A percentile compares a stretch with the other conserved stretches of the same genome.
phyloP scores from a whole-genome alignment of 2,888 invertebrate genomes.

The Mythimna impura region DNA sequence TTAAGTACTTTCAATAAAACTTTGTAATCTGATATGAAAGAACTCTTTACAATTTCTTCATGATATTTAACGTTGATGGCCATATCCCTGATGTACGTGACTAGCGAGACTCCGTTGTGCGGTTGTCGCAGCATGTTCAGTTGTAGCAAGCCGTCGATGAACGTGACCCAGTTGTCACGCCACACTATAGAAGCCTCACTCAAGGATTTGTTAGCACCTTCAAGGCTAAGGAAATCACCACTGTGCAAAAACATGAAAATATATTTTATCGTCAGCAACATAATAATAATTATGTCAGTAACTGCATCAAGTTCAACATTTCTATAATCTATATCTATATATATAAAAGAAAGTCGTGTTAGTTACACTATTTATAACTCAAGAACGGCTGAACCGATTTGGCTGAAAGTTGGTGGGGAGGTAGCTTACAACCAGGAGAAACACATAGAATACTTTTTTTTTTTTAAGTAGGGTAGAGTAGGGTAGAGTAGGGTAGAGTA shows the following conservation, averaged over 20 bases:
- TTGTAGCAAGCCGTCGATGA: slow-evolving; percentile 95
- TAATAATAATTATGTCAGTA: too few relatives aligned
- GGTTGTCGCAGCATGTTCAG: slow-evolving; percentile 91
- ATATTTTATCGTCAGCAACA: too few relatives aligned
- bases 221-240: slow-evolving; percentile 71
- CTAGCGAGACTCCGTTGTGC: slow-evolving; percentile 91
- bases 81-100: slow-evolving; percentile 81
- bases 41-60: slow-evolving; percentile 1
- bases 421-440: too few relatives aligned
- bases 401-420: too few relatives aligned
- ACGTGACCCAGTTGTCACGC: slow-evolving; percentile 95
- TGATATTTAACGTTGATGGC: slow-evolving; percentile 64
- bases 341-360: too few relatives aligned
- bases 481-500: too few relatives aligned
- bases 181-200: slow-evolving; percentile 86
- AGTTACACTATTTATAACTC: too few relatives aligned
- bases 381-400: too few relatives aligned
- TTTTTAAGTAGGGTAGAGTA: too few relatives aligned
- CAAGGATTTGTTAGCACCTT: slow-evolving; percentile 56
- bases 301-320: too few relatives aligned
- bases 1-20: slow-evolving; percentile 54
- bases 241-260: slow-evolving; percentile 52
- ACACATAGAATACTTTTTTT: too few relatives aligned
- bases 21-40: slow-evolving; percentile 17
- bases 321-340: too few relatives aligned